phyloP scores from a whole-genome alignment of 2,888 invertebrate genomes.

The Matsumyia berberina region DNA sequence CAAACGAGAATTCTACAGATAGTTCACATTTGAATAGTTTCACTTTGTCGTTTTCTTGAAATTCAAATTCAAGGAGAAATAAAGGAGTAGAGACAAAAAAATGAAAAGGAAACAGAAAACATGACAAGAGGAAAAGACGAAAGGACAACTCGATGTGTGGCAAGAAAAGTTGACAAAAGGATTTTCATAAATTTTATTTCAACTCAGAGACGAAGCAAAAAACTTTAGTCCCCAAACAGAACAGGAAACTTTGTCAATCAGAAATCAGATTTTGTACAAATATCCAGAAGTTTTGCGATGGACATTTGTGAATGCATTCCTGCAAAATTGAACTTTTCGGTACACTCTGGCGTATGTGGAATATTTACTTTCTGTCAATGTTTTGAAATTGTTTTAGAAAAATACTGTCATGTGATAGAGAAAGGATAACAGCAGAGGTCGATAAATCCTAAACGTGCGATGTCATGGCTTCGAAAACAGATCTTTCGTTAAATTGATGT shows the following conservation, averaged over 20 bases:
- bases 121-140: conserved; percentile 19
- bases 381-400: neutral
- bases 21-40: conserved; percentile 65
- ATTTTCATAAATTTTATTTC: conserved; percentile 38
- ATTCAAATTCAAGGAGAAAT: conserved; percentile 32
- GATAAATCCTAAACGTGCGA: neutral
- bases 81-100: too few relatives aligned
- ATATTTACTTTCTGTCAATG: conserved; percentile 17
- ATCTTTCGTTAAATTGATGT: too few relatives aligned
- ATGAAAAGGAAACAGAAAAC: neutral
- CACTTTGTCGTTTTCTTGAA: conserved; percentile 39
- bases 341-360: conserved; percentile 57
- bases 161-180: conserved; percentile 24
- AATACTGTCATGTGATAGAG: neutral
- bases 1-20: conserved; percentile 41
- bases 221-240: conserved; percentile 3
- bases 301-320: conserved; percentile 6
- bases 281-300: neutral
- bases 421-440: neutral
- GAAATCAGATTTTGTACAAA: conserved; percentile 17
- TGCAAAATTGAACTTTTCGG: neutral
- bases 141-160: conserved; percentile 19
- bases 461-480: too few relatives aligned
- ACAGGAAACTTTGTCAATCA: conserved; percentile 54
- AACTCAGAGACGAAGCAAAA: conserved; percentile 16